Evolutionary conservation across 2,113 vertebrate species (phyloP), one percentile per base, ranked within the genome.

Genomic region (Steatornis caripensis): DNA sequence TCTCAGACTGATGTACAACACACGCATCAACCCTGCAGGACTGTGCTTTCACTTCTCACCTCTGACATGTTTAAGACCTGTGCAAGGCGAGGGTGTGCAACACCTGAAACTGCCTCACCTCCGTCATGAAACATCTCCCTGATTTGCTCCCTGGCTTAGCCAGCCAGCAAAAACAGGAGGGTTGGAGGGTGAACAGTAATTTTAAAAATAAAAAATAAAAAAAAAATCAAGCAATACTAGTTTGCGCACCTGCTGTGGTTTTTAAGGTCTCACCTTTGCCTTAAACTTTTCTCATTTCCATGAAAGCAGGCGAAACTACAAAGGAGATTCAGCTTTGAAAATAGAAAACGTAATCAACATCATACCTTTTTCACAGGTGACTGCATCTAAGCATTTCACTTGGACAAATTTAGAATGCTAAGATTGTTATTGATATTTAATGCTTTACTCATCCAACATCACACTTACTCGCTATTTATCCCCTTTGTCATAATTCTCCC

Each of bases 101-200:
- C 14, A 68, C 45, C 20, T 66, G 29, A 36, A 49, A 55, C 27
- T 37, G 41, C n/a, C 49, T 61, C 24, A 21, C 5, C 22, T 70
- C 51, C 29, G 6, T 7, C 5, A 0, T 4, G 18, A 58, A 69
- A 32, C 1, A 0, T 45, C 29, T 65, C 45, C 22, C 49, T 10
- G 5, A 41, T n/a, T n/a, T n/a, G n/a, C n/a, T n/a, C n/a, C n/a
- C n/a, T 16, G 30, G 46, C n/a, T 61, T 27, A 43, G 39, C 9
- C 17, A 69, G 66, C 2, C 62, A 61, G 45, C 11, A 54, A 79
- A 68, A 64, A 17, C 1, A 1, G n/a, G 23, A 5, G 5, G 10
- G 8, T 11, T 2, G 4, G 15, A 5, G 18, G 1, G 4, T 45
- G 14, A 84, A 57, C 30, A 68, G 24, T 39, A 53, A 57, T 20